Evolutionary conservation across 2,888 invertebrate species (phyloP), one percentile per base, ranked within the genome.

Genomic region (Mystacides longicornis): DNA sequence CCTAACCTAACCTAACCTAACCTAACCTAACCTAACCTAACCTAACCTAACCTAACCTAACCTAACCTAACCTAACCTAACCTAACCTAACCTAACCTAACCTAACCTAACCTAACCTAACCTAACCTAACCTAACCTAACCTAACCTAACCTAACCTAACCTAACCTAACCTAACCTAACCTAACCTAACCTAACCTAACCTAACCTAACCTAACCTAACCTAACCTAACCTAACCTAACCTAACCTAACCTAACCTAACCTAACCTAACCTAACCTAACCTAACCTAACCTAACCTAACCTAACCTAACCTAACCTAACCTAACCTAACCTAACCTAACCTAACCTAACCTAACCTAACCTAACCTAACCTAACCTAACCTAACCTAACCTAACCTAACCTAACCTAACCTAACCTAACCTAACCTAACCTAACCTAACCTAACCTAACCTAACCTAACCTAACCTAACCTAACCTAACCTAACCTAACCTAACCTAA

Each of bases 181-280:
- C 60, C 43, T 43, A 43, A 43, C 27, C 60, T 60, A 60, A 60
- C 57, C 60, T 58, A 58, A 60, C 60, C 59, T 59, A 60, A 60
- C 60, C 60, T 60, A 60, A 60, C 60, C 60, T 60, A 60, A 60
- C 60, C 60, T 60, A 60, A 60, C 60, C 59, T 43, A 27, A 43
- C 22, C 43, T 43, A 43, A 43, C 43, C 43, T 43, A 43, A 43
- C 43, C 43, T 59, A 60, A 60, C 60, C 60, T 60, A 60, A 60
- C 60, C 60, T 60, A 60, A 60, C 27, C 60, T 60, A 60, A 60
- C 60, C 60, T 60, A 60, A 60, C 59, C 59, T 60, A 60, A 60
- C 59, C 59, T 59, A 43, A 43, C 43, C 43, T 43, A 43, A 43
- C 43, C 43, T 43, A 43, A 43, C 43, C 43, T 43, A 43, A 43